Evolutionary conservation across 1,140 invertebrate genomes (phyloP), one percentile per base, ranked within the genome.

Genomic region (Ips typographus): DNA sequence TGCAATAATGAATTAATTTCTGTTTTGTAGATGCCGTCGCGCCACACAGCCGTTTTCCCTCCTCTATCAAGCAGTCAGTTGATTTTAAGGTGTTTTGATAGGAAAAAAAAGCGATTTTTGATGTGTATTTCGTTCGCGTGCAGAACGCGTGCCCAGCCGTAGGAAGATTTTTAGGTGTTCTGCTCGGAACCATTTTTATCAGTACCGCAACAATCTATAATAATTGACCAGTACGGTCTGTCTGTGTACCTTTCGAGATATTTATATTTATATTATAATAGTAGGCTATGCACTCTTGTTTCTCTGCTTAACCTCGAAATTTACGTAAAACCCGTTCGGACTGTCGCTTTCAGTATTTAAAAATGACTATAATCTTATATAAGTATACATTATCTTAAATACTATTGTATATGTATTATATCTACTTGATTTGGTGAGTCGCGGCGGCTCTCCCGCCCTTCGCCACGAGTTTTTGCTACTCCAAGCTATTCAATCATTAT

Each of bases 231-330:
- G 22, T 22, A 22, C 44, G 63, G 63, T 44, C 51, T 55, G 39
- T 62, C 70, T 72, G 61, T 70, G 71, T 73, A 73, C 71, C 68
- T 68, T 68, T 68, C 22, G 62, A 57, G 47, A 53, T 68, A 59
- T 40, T 38, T 66, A 68, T 58, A 68, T 74, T 70, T 63, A 73
- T 70, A 71, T 71, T 66, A 71, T 73, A 71, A 70, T 77, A 68
- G 53, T 61, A 68, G 58, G 57, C 52, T 62, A 68, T 72, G 72
- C 72, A 75, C 77, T 78, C 77, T 77, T 78, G 76, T 77, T 77
- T 77, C 77, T 78, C 77, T 76, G 77, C 77, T 78, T 77, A 76
- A 78, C 75, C 73, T 75, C 67, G 39, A 73, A 71, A 73, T 65
- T 70, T 60, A 65, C 62, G 49, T 73, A 66, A 43, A 44, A 47